A percentile compares a stretch with the other conserved stretches of the same genome.
phyloP scores from a whole-genome alignment of 2,797 vertebrate genomes.

The Rhinogobio ventralis region DNA sequence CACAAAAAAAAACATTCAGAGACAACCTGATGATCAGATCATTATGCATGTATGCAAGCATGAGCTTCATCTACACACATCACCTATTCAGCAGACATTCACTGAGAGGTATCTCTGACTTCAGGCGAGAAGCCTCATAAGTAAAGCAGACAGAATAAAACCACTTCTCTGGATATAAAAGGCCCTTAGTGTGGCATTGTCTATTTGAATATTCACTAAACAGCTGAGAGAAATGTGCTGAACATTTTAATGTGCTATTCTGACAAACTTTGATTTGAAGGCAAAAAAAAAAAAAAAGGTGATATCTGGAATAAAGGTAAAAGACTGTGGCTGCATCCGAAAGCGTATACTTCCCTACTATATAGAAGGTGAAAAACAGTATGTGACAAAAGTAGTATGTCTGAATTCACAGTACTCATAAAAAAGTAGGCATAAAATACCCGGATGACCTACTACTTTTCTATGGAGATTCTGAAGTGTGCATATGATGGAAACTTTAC shows the following conservation, averaged over 20 bases:
- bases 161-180: constrained; percentile 4
- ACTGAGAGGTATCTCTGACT: neutral
- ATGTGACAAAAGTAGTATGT: no score
- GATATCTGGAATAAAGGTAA: neutral
- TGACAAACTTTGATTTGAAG: constrained; percentile 2
- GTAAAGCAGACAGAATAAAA: constrained; percentile 30
- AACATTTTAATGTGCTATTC: neutral
- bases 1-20: neutral
- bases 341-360: no score
- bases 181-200: constrained; percentile 19
- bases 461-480: no score
- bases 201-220: constrained; percentile 30
- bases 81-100: constrained; percentile 13
- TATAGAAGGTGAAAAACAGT: no score
- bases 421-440: no score
- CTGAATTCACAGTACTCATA: no score
- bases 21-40: constrained; percentile 12
- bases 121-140: constrained; percentile 20
- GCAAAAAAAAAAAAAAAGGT: neutral
- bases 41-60: constrained; percentile 36
- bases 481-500: no score
- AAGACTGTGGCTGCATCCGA: neutral
- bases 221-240: constrained; percentile 9
- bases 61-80: constrained; percentile 28
- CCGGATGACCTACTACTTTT: no score